Evolutionary conservation across 2,113 vertebrate species (phyloP).

Genomic region (Rana temporaria): DNA sequence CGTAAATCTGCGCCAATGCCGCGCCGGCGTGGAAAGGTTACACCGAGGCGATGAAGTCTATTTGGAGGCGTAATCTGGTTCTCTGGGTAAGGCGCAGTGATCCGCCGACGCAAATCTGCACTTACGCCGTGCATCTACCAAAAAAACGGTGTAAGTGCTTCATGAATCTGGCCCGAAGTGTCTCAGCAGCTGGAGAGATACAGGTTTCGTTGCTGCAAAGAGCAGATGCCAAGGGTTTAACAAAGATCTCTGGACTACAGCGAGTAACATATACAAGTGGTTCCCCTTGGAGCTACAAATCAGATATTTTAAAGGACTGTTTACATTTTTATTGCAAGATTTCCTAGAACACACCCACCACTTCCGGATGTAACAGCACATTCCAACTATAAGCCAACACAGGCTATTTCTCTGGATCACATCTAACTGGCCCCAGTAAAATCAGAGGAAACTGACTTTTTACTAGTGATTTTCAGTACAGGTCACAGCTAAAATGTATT

Average conservation of each 20-base stretch:
- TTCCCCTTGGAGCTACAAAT: slow-evolving; percentile 12
- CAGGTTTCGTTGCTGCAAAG: not conserved
- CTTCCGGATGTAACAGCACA: slow-evolving; percentile 21
- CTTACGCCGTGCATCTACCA: too few relatives aligned
- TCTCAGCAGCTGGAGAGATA: not conserved
- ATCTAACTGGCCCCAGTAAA: not conserved
- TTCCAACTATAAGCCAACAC: slow-evolving; percentile 23
- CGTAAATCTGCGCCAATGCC: too few relatives aligned
- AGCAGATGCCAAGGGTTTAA: not conserved
- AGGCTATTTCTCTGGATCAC: not conserved
- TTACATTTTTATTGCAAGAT: slow-evolving; percentile 29
- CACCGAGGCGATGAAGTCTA: too few relatives aligned
- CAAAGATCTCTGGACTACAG: not conserved
- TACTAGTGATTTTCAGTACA: not conserved
- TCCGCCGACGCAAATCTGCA: too few relatives aligned
- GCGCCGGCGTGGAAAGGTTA: too few relatives aligned
- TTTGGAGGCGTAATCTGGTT: too few relatives aligned
- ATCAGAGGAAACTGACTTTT: not conserved
- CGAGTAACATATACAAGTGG: not conserved
- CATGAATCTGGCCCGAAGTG: too few relatives aligned
- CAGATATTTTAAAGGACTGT: not conserved
- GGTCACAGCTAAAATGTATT: not conserved
- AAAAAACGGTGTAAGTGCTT: too few relatives aligned
- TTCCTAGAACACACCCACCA: slow-evolving; percentile 35
- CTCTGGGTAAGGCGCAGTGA: too few relatives aligned